phyloP scores from a whole-genome alignment of 2,113 vertebrate genomes.

The Todiramphus chloris region DNA sequence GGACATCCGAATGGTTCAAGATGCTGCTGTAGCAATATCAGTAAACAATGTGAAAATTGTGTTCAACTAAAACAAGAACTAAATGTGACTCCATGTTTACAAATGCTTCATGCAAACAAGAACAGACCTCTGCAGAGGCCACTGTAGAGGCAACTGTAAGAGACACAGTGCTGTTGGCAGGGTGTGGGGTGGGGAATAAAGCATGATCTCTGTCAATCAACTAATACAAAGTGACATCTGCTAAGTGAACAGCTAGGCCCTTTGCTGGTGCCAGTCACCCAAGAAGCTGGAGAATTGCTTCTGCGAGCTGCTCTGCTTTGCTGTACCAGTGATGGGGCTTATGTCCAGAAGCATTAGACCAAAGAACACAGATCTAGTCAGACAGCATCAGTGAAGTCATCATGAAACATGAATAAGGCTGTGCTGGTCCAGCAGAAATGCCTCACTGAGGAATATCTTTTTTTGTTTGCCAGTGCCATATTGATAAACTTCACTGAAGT shows the following conservation, averaged over 20 bases:
- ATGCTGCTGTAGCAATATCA: neutral
- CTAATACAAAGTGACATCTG: neutral
- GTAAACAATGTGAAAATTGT: neutral
- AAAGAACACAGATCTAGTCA: neutral
- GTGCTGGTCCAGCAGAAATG: neutral
- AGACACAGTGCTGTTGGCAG: neutral
- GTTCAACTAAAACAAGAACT: neutral
- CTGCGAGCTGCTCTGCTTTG: neutral
- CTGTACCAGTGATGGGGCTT: neutral
- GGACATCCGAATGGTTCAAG: neutral
- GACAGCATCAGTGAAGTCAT: neutral
- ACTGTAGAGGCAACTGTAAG: neutral
- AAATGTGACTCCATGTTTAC: neutral
- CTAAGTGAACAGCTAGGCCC: neutral
- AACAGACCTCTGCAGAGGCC: neutral
- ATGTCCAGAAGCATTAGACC: neutral
- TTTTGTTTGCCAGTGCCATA: neutral
- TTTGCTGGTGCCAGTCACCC: neutral
- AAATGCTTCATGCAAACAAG: neutral
- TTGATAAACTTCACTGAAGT: neutral
- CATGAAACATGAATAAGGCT: neutral
- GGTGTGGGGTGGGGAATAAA: neutral
- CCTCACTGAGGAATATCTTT: neutral
- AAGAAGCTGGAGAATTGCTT: neutral
- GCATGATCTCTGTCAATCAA: rapidly evolving